Evolutionary conservation across 2,113 vertebrate species (phyloP).

Genomic region (Odontophorus gujanensis): DNA sequence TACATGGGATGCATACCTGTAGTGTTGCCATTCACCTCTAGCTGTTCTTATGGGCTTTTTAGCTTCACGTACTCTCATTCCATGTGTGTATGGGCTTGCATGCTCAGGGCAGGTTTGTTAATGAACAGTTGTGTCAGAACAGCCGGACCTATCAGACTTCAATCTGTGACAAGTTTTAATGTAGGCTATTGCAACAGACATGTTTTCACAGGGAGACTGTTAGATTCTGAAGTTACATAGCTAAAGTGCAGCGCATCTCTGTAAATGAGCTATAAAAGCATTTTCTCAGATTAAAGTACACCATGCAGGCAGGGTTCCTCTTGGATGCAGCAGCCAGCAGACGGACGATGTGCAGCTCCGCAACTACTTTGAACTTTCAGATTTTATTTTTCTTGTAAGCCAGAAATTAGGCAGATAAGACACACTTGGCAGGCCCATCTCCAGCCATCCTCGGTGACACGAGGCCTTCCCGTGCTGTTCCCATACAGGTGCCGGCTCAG

Average conservation of each 20-base stretch:
- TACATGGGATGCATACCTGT: not conserved
- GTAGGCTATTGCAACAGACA: not conserved
- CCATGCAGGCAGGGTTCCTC: conserved; percentile 6
- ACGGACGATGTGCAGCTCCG: conserved; percentile 37
- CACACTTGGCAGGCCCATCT: not conserved
- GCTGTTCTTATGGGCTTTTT: not conserved
- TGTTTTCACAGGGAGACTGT: conserved; percentile 25
- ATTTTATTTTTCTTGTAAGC: conserved; percentile 46
- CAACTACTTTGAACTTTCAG: conserved; percentile 59
- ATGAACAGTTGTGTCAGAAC: not conserved
- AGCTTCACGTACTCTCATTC: not conserved
- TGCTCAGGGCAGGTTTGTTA: not conserved
- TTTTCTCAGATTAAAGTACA: conserved; percentile 56
- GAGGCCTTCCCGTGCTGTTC: not conserved
- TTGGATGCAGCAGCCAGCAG: conserved; percentile 44
- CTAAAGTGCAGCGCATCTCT: conserved; percentile 18
- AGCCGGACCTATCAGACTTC: not conserved
- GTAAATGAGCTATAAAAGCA: conserved; percentile 52
- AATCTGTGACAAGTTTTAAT: conserved; percentile 14
- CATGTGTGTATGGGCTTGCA: not conserved
- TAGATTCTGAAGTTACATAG: conserved; percentile 10
- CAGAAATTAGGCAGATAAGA: not conserved
- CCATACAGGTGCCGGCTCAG: not conserved
- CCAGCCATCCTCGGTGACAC: not conserved
- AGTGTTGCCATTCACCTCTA: not conserved